A percentile compares a stretch with the other conserved stretches of the same genome.
phyloP scores from a whole-genome alignment of 2,113 vertebrate species.

The Hippocampus barbouri region DNA sequence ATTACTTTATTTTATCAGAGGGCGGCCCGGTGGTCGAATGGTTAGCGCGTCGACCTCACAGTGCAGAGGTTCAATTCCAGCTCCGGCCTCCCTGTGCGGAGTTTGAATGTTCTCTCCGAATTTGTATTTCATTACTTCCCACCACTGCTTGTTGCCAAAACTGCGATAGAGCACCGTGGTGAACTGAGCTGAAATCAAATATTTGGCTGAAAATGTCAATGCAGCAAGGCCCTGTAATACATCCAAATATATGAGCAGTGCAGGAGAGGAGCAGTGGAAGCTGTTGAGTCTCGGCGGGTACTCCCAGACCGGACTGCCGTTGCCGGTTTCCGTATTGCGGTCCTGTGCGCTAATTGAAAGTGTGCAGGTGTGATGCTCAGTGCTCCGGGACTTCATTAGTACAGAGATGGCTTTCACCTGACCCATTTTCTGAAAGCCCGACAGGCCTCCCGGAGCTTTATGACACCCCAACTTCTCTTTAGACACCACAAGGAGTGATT shows the following conservation, averaged over 20 bases:
- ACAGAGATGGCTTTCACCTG: constrained; percentile 48
- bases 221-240: neutral
- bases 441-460: constrained; percentile 3
- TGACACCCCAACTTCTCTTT: constrained; percentile 29
- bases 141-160: too few relatives aligned
- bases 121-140: too few relatives aligned
- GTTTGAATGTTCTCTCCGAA: too few relatives aligned
- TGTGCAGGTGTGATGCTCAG: constrained; percentile 46
- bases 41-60: too few relatives aligned
- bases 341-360: constrained; percentile 56
- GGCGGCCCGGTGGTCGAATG: too few relatives aligned
- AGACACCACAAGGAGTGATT: constrained; percentile 43
- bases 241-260: neutral
- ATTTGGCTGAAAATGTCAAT: too few relatives aligned
- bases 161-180: too few relatives aligned
- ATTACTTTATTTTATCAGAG: too few relatives aligned
- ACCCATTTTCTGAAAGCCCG: constrained; percentile 47
- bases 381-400: constrained; percentile 65
- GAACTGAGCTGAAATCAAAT: too few relatives aligned
- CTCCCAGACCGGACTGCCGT: neutral
- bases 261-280: neutral
- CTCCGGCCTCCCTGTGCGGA: too few relatives aligned
- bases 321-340: neutral
- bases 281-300: neutral
- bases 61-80: too few relatives aligned